These are phyloP conservation scores for Epinephelus moara DNA, from an alignment of 2,113 vertebrate genomes.

Conservation along the genomic window DNA sequence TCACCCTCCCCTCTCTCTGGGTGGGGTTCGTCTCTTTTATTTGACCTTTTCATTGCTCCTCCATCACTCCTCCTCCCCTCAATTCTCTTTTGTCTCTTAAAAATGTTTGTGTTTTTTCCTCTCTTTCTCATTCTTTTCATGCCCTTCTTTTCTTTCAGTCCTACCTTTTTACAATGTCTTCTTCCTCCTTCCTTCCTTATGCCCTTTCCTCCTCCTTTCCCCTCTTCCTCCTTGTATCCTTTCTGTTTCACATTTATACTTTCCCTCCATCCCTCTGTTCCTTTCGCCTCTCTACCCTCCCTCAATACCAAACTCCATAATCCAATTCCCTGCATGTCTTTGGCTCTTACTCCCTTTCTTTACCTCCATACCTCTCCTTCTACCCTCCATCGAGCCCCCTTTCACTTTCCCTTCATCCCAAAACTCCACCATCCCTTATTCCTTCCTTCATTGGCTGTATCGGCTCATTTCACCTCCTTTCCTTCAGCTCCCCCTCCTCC, in stretches of 20 bases:
- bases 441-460: too few species aligned
- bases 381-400: too few species aligned
- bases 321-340: too few species aligned
- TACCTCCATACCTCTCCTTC: not conserved
- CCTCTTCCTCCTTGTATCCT: too few species aligned
- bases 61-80: constrained; percentile 2
- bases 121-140: not conserved
- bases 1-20: not conserved
- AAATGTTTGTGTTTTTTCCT: not conserved
- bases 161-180: too few species aligned
- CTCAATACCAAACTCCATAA: too few species aligned
- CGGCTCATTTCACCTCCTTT: not conserved
- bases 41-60: constrained; percentile 10
- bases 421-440: too few species aligned
- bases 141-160: not conserved
- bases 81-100: constrained; percentile 6
- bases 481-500: not conserved
- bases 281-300: not conserved
- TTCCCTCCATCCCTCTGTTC: not conserved
- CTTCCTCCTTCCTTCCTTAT: not conserved
- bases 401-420: not conserved
- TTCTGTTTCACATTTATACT: too few species aligned
- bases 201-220: too few species aligned
- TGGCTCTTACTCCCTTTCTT: too few species aligned
- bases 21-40: constrained; percentile 22